Conservation (phyloP, 1,140 invertebrate species). For the Atta texana region DNA sequence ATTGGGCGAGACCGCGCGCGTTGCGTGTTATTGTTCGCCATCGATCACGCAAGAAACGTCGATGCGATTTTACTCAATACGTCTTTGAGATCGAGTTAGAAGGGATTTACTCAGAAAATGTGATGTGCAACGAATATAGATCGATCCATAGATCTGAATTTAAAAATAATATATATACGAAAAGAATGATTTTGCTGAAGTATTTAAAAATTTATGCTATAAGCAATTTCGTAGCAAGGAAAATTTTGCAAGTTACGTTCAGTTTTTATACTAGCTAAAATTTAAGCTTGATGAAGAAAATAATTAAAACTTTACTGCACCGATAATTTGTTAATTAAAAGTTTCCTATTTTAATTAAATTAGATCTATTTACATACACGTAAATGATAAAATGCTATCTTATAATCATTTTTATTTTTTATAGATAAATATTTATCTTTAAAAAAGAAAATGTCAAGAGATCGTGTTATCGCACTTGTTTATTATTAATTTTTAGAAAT, state of each 20-base stretch:
- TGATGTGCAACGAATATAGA: neutral
- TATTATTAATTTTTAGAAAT: neutral
- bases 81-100: neutral
- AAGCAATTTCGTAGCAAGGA: neutral
- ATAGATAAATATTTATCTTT: neutral
- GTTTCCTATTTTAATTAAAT: conserved; percentile 16
- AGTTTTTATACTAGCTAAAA: conserved; percentile 9
- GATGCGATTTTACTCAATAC: conserved; percentile 23
- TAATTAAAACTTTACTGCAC: conserved; percentile 10
- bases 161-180: neutral
- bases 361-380: neutral
- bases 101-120: neutral
- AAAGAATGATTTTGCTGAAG: no score
- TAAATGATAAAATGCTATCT: neutral
- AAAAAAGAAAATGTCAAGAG: neutral
- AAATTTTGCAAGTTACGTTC: neutral
- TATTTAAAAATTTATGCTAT: neutral
- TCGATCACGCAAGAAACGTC: conserved; percentile 63
- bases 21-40: conserved; percentile 65
- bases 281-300: neutral
- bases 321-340: conserved; percentile 8
- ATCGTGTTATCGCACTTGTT: neutral
- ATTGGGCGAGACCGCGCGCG: conserved; percentile 54
- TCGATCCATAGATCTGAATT: neutral
- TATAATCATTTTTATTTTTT: neutral